Percentiles rank a stretch among this genome's conserved stretches.
Conservation (phyloP, 2,797 vertebrate species). For the Oceanodroma leucorhoa region DNA sequence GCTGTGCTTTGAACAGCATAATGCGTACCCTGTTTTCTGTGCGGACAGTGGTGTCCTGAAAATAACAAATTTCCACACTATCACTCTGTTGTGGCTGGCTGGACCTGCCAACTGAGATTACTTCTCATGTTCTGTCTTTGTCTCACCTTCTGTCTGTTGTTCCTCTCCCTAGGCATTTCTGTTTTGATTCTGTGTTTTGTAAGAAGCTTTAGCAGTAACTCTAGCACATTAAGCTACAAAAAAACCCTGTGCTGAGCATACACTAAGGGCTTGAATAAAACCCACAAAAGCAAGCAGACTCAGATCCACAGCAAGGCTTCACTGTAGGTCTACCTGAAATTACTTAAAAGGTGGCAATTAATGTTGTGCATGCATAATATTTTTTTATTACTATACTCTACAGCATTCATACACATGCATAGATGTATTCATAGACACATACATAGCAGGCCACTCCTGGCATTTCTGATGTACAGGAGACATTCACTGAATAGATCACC, state of each 20-base stretch:
- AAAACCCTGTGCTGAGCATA: not conserved
- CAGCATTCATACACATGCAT: not conserved
- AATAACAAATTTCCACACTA: conserved; percentile 27
- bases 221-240: not conserved
- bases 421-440: not conserved
- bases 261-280: not conserved
- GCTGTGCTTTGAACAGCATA: conserved; percentile 18
- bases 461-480: not conserved
- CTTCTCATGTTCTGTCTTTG: conserved; percentile 38
- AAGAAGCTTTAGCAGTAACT: conserved; percentile 2
- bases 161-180: conserved; percentile 22
- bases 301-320: not conserved
- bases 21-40: not conserved
- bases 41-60: not conserved
- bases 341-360: not conserved
- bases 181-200: not conserved
- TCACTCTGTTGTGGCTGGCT: conserved; percentile 39
- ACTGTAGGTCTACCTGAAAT: not conserved
- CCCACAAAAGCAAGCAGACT: not conserved
- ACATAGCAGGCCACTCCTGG: not conserved
- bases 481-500: not conserved
- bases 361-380: not conserved
- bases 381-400: not conserved
- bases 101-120: conserved; percentile 54
- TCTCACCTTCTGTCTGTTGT: conserved; percentile 46